These are phyloP conservation scores for Aegypius monachus DNA, from an alignment of 2,113 vertebrate genomes.

Conservation along the genomic window DNA sequence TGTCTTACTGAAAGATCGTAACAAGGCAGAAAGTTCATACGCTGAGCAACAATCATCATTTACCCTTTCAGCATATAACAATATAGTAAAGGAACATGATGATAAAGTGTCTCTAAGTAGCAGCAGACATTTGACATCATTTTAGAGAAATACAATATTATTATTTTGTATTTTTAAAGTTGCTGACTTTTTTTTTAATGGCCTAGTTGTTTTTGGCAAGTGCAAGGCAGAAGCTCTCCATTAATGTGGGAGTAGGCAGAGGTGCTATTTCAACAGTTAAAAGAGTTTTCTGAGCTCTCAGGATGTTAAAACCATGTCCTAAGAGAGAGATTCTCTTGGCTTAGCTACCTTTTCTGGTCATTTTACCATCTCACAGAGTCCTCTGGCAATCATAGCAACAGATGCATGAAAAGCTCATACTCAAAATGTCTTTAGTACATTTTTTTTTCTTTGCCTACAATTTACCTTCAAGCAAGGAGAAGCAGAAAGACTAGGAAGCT, in stretches of 20 bases:
- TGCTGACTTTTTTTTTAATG: background rate
- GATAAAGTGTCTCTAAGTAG: background rate
- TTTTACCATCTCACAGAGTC: background rate
- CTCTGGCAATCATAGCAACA: background rate
- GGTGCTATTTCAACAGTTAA: background rate
- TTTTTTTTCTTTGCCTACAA: background rate
- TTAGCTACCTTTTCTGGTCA: slow-evolving; percentile 21
- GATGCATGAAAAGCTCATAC: background rate
- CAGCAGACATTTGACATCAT: background rate
- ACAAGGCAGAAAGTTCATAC: background rate
- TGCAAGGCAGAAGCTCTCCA: background rate
- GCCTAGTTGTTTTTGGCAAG: background rate
- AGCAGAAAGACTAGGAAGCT: background rate
- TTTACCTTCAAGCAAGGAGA: background rate
- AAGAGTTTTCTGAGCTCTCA: background rate
- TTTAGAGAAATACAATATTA: background rate
- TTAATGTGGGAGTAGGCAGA: background rate
- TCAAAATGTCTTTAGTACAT: background rate
- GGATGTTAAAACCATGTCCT: background rate
- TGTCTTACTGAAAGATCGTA: slow-evolving; percentile 3
- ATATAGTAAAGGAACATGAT: background rate
- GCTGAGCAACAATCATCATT: background rate
- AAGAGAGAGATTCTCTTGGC: background rate
- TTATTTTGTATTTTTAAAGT: background rate
- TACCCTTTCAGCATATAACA: background rate